A percentile compares a stretch with the other conserved stretches of the same genome.
phyloP scores from a whole-genome alignment of 92 coral and sea anemone species.

The Palythoa grandis region DNA sequence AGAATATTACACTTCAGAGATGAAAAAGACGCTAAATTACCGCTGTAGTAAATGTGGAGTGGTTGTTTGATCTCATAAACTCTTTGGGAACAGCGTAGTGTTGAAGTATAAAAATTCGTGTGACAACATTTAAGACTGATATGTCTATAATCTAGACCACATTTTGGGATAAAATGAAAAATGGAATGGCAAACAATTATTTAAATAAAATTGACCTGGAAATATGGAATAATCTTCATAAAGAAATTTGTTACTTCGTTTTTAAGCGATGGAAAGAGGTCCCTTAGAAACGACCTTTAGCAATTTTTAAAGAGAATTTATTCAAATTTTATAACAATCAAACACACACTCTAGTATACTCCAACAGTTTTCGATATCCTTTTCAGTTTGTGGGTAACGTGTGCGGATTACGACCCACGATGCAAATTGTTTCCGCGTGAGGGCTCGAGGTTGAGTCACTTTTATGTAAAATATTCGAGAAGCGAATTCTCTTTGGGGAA shows the following conservation, averaged over 20 bases:
- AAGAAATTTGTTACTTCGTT: constrained; percentile 20
- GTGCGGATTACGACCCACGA: background rate
- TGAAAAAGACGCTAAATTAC: background rate
- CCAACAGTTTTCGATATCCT: background rate
- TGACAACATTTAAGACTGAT: background rate
- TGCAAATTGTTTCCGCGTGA: constrained; percentile 21
- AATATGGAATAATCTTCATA: background rate
- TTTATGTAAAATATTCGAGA: constrained; percentile 69
- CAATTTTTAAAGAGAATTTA: constrained; percentile 12
- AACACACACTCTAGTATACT: constrained; percentile 13
- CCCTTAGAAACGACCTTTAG: constrained; percentile 16
- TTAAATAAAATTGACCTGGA: background rate
- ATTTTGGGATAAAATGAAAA: background rate
- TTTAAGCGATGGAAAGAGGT: constrained; percentile 30
- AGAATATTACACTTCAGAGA: background rate
- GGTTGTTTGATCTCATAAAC: background rate
- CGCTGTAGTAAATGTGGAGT: background rate
- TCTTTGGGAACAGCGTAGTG: background rate
- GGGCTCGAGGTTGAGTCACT: constrained; percentile 28
- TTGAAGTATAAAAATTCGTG: constrained; percentile 16
- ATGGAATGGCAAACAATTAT: background rate
- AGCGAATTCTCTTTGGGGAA: constrained; percentile 56
- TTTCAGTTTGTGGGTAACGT: background rate
- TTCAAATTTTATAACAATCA: constrained; percentile 36
- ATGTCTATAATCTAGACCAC: background rate